A percentile compares a stretch with the other conserved stretches of the same genome.
Conservation (phyloP, 2,113 vertebrate genomes). For the Petrocephalus zakoni region DNA sequence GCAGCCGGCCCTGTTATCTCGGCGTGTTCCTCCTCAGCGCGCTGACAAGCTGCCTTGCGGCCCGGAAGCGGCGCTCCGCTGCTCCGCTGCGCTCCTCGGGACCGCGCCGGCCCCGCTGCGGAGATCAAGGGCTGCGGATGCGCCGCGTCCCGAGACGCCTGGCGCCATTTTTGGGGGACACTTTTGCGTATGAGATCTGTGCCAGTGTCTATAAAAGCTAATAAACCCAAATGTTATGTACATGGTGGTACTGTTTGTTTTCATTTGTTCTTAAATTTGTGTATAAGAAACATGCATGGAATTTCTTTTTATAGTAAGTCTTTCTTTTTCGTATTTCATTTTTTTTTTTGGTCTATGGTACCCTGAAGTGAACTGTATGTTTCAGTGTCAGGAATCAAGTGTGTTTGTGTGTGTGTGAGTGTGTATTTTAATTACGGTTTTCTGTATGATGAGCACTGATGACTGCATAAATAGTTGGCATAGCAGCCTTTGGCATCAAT, state of each 20-base stretch:
- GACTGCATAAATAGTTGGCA: not conserved
- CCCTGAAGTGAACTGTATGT: not conserved
- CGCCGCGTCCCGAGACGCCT: slow-evolving; percentile 97
- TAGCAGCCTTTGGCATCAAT: not conserved
- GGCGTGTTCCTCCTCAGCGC: slow-evolving; percentile 89
- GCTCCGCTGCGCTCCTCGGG: slow-evolving; percentile 97
- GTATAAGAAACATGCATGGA: not conserved
- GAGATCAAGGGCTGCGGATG: slow-evolving; percentile 99
- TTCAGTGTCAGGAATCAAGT: not conserved
- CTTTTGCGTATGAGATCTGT: slow-evolving; percentile 42
- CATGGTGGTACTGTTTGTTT: not conserved
- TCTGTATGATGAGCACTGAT: not conserved
- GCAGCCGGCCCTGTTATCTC: slow-evolving; percentile 97
- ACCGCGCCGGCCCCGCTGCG: slow-evolving; percentile 97
- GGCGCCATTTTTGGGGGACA: slow-evolving; percentile 88
- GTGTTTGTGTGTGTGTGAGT: not conserved
- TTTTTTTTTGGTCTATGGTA: not conserved
- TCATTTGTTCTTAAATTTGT: not conserved
- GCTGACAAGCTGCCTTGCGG: slow-evolving; percentile 97
- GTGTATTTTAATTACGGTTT: not conserved
- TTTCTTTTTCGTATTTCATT: not conserved
- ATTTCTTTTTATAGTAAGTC: not conserved
- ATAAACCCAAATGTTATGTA: not conserved
- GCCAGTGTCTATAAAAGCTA: not conserved
- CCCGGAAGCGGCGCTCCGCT: slow-evolving; percentile 99